Percentiles rank a stretch among this genome's conserved stretches.
Conservation (phyloP, 1,140 invertebrate genomes). For the Chrysomallon squamiferum region DNA sequence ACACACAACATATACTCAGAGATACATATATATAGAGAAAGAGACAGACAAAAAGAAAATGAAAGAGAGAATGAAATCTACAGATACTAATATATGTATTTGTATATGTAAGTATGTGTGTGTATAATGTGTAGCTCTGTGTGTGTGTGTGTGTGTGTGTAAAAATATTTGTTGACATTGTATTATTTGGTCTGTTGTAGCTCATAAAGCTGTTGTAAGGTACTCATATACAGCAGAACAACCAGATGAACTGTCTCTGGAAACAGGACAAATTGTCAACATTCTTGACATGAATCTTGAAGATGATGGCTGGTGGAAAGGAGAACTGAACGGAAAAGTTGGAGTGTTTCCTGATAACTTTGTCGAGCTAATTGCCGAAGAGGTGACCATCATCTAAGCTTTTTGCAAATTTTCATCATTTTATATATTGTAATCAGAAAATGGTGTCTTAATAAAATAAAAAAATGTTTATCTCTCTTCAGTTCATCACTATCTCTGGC, state of each 20-base stretch:
- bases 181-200: too few species aligned
- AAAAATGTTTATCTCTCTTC: background rate
- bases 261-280: slow-evolving; percentile 86
- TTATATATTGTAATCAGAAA: background rate
- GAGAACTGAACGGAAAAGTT: slow-evolving; percentile 85
- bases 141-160: too few species aligned
- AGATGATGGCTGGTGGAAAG: slow-evolving; percentile 97
- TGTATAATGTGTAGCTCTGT: too few species aligned
- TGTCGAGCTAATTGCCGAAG: slow-evolving; percentile 60
- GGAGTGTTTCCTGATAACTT: slow-evolving; percentile 99
- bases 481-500: too few species aligned
- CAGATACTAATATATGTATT: too few species aligned
- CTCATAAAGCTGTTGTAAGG: slow-evolving; percentile 77
- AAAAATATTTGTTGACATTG: too few species aligned
- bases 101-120: too few species aligned
- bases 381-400: slow-evolving; percentile 35
- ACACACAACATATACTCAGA: too few species aligned
- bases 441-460: background rate
- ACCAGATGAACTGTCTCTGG: slow-evolving; percentile 86
- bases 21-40: too few species aligned
- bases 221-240: slow-evolving; percentile 92
- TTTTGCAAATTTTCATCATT: too few species aligned
- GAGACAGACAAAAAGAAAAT: too few species aligned
- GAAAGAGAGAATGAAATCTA: too few species aligned
- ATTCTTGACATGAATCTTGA: slow-evolving; percentile 82